A percentile compares a stretch with the other conserved stretches of the same genome.
phyloP scores from a whole-genome alignment of 2,113 vertebrate genomes.

The Anoplopoma fimbria region DNA sequence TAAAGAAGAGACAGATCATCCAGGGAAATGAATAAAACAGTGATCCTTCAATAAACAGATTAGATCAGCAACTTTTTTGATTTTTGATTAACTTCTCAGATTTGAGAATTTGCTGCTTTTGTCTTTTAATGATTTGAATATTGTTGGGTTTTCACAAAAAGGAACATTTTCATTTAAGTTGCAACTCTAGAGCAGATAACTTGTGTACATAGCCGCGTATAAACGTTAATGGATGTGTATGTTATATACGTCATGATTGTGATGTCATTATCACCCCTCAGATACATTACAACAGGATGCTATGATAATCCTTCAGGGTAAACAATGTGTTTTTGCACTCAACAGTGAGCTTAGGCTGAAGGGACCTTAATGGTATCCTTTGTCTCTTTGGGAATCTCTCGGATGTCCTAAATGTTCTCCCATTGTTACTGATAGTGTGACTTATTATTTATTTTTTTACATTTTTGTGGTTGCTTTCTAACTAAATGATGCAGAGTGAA shows the following conservation, averaged over 20 bases:
- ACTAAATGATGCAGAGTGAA: not conserved
- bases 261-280: not conserved
- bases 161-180: not conserved
- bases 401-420: not conserved
- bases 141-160: not conserved
- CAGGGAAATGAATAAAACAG: not conserved
- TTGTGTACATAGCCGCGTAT: no score
- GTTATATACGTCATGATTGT: not conserved
- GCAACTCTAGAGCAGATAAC: not conserved
- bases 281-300: not conserved
- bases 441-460: not conserved
- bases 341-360: not conserved
- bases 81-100: not conserved
- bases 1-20: not conserved
- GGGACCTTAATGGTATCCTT: not conserved
- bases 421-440: not conserved
- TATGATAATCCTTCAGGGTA: not conserved
- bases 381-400: not conserved
- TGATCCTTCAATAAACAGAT: not conserved
- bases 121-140: not conserved
- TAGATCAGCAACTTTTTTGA: not conserved
- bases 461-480: slow-evolving; percentile 2
- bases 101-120: not conserved
- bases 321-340: not conserved
- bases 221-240: not conserved